These are phyloP conservation scores for Nasonia vitripennis DNA, from an alignment of 1,140 invertebrate species.

Conservation along the genomic window DNA sequence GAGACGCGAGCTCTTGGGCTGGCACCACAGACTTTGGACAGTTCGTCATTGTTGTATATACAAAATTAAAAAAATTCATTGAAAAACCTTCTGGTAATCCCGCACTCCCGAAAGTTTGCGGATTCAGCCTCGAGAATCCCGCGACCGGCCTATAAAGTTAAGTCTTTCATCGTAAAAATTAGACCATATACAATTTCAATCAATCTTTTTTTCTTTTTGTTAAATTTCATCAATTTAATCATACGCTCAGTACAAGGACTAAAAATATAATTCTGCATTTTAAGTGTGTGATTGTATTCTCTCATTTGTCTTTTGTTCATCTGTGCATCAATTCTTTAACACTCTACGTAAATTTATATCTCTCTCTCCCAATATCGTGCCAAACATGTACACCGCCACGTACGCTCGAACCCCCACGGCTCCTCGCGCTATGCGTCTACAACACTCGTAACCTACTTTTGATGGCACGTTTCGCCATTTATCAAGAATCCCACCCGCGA, in stretches of 20 bases:
- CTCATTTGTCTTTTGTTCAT: neutral
- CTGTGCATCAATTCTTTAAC: conserved; percentile 4
- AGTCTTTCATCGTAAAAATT: conserved; percentile 44
- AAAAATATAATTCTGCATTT: conserved; percentile 40
- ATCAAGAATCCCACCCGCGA: neutral
- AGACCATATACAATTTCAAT: conserved; percentile 31
- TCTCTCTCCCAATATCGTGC: neutral
- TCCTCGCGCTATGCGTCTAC: neutral
- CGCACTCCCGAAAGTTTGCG: conserved; percentile 7
- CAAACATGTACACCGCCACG: neutral
- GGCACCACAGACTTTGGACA: conserved; percentile 10
- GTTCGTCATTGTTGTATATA: conserved; percentile 34
- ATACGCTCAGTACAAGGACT: conserved; percentile 8
- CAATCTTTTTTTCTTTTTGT: neutral
- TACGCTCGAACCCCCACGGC: neutral
- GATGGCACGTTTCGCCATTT: conserved; percentile 36
- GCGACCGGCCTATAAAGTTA: conserved; percentile 8
- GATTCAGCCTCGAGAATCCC: neutral
- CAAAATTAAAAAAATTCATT: conserved; percentile 50
- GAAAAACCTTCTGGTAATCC: conserved; percentile 37
- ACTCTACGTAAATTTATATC: conserved; percentile 13
- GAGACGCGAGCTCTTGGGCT: neutral
- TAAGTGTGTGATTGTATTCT: conserved; percentile 32
- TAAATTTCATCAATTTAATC: conserved; percentile 36
- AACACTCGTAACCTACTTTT: conserved; percentile 42